These are phyloP conservation scores for Poeciliopsis presidionis DNA, from an alignment of 2,797 vertebrate genomes.

Conservation along the genomic window DNA sequence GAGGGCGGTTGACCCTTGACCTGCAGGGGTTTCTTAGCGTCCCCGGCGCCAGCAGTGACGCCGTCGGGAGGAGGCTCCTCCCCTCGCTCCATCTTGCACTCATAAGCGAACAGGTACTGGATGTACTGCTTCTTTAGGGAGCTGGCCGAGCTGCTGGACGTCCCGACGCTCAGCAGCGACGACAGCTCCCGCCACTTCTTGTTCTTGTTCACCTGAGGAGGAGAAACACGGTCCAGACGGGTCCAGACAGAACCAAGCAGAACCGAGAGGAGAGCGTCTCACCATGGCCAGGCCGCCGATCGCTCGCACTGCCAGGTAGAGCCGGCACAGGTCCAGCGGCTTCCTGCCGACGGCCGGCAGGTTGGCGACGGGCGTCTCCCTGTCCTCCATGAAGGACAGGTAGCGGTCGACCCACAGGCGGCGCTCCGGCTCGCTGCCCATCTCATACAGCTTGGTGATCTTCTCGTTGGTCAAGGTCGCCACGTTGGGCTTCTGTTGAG, in stretches of 20 bases:
- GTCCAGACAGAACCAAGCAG: too few species aligned
- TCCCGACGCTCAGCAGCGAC: conserved; percentile 88
- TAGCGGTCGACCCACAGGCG: conserved; percentile 92
- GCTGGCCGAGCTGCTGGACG: conserved; percentile 93
- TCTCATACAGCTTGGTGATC: conserved; percentile 90
- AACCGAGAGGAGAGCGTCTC: conserved; percentile 45
- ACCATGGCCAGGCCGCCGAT: conserved; percentile 96
- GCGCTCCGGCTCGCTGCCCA: conserved; percentile 89
- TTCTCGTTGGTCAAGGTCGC: conserved; percentile 90
- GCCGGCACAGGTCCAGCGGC: conserved; percentile 91
- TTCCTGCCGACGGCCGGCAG: conserved; percentile 93
- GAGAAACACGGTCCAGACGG: neutral
- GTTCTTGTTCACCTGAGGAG: conserved; percentile 93
- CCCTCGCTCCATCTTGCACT: conserved; percentile 94
- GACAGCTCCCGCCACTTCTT: conserved; percentile 96
- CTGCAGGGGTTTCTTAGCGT: conserved; percentile 86
- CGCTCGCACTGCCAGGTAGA: conserved; percentile 91
- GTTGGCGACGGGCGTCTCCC: conserved; percentile 87
- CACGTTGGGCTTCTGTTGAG: conserved; percentile 85
- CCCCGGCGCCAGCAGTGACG: conserved; percentile 77
- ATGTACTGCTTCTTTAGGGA: conserved; percentile 98
- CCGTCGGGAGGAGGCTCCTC: conserved; percentile 93
- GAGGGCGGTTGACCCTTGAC: conserved; percentile 94
- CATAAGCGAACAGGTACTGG: conserved; percentile 97
- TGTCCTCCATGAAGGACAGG: conserved; percentile 93